Evolutionary conservation across 2,888 invertebrate genomes (phyloP).

Genomic region (Meta bourneti): DNA sequence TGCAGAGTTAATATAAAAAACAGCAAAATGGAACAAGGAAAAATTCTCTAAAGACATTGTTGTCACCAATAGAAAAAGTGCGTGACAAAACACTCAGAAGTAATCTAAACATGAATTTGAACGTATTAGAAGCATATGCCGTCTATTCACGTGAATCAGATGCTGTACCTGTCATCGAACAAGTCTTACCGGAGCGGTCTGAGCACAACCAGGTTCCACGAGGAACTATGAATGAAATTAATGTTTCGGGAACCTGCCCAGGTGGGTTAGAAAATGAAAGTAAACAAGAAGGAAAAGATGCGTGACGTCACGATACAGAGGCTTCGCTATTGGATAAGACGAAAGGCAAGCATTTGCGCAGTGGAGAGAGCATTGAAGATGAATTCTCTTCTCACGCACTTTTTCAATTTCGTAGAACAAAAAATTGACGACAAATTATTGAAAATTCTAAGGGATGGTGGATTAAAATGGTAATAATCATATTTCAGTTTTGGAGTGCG

Average conservation of each 20-base stretch:
- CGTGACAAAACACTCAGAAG: not conserved
- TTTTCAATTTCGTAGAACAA: not conserved
- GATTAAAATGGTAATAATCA: not conserved
- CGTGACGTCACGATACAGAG: conserved; percentile 55
- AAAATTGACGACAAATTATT: not conserved
- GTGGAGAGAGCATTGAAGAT: not conserved
- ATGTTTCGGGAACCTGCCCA: conserved; percentile 59
- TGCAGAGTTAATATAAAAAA: no score
- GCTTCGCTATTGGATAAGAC: conserved; percentile 29
- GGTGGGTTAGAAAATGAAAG: conserved; percentile 66
- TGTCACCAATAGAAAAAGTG: not conserved
- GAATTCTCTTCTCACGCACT: not conserved
- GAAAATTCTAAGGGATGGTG: not conserved
- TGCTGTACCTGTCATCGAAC: not conserved
- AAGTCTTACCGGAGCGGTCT: conserved; percentile 2
- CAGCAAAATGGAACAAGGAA: no score
- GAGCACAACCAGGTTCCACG: not conserved
- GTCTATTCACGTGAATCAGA: conserved; percentile 11
- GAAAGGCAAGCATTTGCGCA: not conserved
- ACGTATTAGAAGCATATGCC: not conserved
- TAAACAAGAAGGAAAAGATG: conserved; percentile 50
- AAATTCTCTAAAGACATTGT: no score
- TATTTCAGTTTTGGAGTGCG: not conserved
- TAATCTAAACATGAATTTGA: not conserved
- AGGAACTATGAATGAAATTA: conserved; percentile 72